These are phyloP conservation scores for Lagodon rhomboides DNA, from an alignment of 2,797 vertebrate species.

Conservation along the genomic window DNA sequence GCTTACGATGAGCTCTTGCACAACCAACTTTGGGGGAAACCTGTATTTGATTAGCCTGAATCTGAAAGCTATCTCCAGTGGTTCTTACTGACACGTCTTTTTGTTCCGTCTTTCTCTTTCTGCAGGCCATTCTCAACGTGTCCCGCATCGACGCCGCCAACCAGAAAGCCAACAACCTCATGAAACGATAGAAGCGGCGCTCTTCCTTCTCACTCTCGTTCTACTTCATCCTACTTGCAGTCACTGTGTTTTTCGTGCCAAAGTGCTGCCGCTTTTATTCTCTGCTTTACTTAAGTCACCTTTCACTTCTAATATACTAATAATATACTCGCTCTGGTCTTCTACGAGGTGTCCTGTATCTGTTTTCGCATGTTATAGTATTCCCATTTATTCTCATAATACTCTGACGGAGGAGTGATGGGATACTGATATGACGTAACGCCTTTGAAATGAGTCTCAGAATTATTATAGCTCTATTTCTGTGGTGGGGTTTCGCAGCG, in stretches of 20 bases:
- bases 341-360: not conserved
- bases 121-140: conserved; percentile 85
- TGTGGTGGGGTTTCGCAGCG: not conserved
- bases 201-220: not conserved
- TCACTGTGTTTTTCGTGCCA: conserved; percentile 23
- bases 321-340: no score
- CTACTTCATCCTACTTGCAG: conserved; percentile 1
- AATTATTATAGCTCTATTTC: not conserved
- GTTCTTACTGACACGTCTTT: conserved; percentile 11
- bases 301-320: not conserved
- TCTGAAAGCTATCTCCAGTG: no score
- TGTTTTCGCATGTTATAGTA: not conserved
- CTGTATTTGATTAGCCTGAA: not conserved
- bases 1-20: no score
- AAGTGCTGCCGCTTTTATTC: not conserved
- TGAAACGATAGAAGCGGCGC: conserved; percentile 72
- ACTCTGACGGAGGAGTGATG: no score
- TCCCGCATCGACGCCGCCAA: conserved; percentile 88
- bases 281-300: not conserved
- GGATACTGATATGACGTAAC: not conserved
- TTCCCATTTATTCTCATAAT: not conserved
- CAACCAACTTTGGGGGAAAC: no score
- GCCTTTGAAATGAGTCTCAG: not conserved
- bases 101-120: not conserved
- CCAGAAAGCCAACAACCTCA: conserved; percentile 86